phyloP scores from a whole-genome alignment of 2,888 invertebrate genomes.

The Cerastis leucographa region DNA sequence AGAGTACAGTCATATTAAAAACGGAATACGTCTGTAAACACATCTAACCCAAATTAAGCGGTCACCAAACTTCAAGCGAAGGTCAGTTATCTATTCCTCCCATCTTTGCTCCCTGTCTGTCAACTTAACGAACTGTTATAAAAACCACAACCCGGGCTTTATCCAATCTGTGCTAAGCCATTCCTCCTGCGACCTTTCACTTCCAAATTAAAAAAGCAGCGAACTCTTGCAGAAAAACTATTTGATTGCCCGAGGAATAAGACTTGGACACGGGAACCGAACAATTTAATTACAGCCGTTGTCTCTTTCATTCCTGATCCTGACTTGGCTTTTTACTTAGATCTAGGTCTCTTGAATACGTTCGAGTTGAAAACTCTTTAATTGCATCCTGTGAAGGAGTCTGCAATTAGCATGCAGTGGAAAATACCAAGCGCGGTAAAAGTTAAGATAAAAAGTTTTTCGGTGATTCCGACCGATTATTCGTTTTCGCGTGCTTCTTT shows the following conservation, averaged over 20 bases:
- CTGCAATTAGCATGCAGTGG: conserved; percentile 81
- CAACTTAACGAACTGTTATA: conserved; percentile 55
- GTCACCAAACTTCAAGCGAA: background rate
- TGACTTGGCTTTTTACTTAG: conserved; percentile 76
- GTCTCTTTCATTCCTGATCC: conserved; percentile 78
- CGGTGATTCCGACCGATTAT: conserved; percentile 42
- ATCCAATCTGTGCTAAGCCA: conserved; percentile 67
- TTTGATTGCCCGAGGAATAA: conserved; percentile 79
- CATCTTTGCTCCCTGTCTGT: conserved; percentile 37
- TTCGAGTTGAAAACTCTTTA: conserved; percentile 82
- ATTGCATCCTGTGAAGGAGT: conserved; percentile 81
- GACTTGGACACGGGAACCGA: conserved; percentile 77
- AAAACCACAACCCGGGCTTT: conserved; percentile 61
- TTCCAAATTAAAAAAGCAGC: conserved; percentile 75
- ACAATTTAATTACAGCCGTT: conserved; percentile 86
- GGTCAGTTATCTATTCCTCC: conserved; percentile 16
- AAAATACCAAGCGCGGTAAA: conserved; percentile 73
- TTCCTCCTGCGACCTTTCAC: conserved; percentile 68
- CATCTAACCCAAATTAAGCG: conserved; percentile 1
- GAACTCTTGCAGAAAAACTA: conserved; percentile 79
- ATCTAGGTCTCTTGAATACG: conserved; percentile 73
- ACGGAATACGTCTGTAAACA: background rate
- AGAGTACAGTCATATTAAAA: too few relatives aligned
- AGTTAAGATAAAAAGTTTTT: conserved; percentile 72
- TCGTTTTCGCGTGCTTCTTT: conserved; percentile 48